Evolutionary conservation across 2,113 vertebrate genomes (phyloP).

Genomic region (Hippocampus abdominalis): DNA sequence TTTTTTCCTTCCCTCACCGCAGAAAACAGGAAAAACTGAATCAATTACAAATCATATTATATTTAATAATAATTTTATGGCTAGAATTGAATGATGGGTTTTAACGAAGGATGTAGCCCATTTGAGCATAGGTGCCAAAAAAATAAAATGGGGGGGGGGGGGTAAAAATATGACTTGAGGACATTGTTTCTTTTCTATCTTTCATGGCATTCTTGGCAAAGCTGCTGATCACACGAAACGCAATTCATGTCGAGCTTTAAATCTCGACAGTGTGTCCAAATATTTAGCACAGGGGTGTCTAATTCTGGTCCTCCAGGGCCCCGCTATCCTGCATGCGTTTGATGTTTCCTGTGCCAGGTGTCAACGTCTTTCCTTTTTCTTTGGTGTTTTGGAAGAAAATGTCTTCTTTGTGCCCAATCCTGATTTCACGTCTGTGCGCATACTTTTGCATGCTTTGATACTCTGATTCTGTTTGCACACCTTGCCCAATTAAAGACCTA

Average conservation of each 20-base stretch:
- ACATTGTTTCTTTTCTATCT: not conserved
- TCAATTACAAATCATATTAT: too few relatives aligned
- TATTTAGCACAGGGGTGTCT: too few relatives aligned
- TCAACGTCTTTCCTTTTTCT: not conserved
- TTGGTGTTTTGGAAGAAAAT: not conserved
- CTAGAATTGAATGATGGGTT: too few relatives aligned
- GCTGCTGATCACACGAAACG: not conserved
- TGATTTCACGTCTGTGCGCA: slow-evolving; percentile 2
- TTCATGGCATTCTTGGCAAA: not conserved
- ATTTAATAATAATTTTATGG: too few relatives aligned
- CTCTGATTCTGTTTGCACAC: slow-evolving; percentile 13
- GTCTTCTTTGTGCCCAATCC: slow-evolving; percentile 4
- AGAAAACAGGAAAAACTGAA: too few relatives aligned
- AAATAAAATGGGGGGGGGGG: too few relatives aligned
- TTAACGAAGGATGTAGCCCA: too few relatives aligned
- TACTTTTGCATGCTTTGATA: slow-evolving; percentile 45
- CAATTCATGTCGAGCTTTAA: not conserved
- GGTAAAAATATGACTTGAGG: too few relatives aligned
- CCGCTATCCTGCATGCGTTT: too few relatives aligned
- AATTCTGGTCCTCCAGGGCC: too few relatives aligned
- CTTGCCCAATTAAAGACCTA: slow-evolving; percentile 41
- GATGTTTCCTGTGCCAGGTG: not conserved
- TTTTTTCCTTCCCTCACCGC: too few relatives aligned
- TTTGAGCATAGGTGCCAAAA: too few relatives aligned
- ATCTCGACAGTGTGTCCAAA: not conserved